Base-by-base conservation (phyloP, 1,140 invertebrate species). In the Bombus sylvicola region DNA sequence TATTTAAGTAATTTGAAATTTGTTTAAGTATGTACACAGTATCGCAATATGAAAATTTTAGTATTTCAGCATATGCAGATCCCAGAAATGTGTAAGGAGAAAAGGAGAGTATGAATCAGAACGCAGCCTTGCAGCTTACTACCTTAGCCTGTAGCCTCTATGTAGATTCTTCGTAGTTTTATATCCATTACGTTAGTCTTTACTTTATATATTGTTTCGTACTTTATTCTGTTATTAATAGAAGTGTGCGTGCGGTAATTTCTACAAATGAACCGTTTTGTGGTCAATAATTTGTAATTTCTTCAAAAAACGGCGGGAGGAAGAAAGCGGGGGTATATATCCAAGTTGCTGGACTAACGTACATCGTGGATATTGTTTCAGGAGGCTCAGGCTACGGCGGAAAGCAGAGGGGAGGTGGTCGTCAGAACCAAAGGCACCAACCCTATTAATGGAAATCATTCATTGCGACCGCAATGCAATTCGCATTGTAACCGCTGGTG, bases 381-480 rank as follows among this genome's bases (percentile, higher is more conserved):
- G 96, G 96, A 94, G 96, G 96, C 93, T 96, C 96, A 95, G 96
- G 95, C 95, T 96, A 95, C 95, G 95, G 96, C 92, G 95, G 96
- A 93, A 96, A 95, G 94, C 95, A 95, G 94, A 95, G 95, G 93
- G 96, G 96, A 94, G 96, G 96, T 94, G 96, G 96, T 90, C 96
- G 97, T 93, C 96, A 96, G 94, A 97, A 96, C 95, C 97, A 97
- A 95, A 97, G 97, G 96, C 97, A 97, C 95, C 97, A 97, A 95
- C 97, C 97, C 92, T 97, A 97, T 96, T 97, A 96, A 96, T 92
- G 92, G 94, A 92, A 94, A 93, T 92, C 90, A 91, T 94, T 93
- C 92, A 90, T 93, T 94, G 91, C 93, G 94, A 93, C 92, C 86
- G 88, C 93, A 94, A 94, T 94, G 94, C 92, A 89, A 92, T 92